Conservation (phyloP, 2,113 vertebrate genomes). For the Gallinago media region DNA sequence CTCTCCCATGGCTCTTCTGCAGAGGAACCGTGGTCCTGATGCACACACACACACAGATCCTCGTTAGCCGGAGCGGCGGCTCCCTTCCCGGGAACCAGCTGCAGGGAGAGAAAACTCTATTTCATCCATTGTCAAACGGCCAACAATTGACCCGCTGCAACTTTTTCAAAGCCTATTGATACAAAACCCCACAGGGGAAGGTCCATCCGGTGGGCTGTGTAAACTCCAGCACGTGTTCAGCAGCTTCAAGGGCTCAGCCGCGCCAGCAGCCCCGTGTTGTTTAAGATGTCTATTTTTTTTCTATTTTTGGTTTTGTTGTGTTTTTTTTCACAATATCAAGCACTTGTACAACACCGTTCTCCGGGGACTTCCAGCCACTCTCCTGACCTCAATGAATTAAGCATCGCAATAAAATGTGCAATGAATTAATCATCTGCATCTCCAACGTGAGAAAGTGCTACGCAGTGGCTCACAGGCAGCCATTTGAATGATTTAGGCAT, state of each 20-base stretch:
- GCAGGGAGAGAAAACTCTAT: constrained; percentile 36
- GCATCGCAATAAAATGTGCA: constrained; percentile 6
- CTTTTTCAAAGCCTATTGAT: constrained; percentile 72
- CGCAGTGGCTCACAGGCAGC: not conserved
- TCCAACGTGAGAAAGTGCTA: constrained; percentile 20
- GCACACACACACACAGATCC: not conserved
- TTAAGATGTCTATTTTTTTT: not conserved
- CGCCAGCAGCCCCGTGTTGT: not conserved
- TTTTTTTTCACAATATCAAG: not conserved
- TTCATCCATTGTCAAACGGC: constrained; percentile 61
- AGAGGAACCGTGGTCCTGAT: not conserved
- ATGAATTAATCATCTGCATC: constrained; percentile 36
- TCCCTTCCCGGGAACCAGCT: constrained; percentile 56
- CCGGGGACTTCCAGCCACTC: not conserved
- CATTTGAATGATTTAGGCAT: not conserved
- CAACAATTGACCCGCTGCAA: constrained; percentile 47
- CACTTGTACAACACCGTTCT: not conserved
- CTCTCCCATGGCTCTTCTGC: not conserved
- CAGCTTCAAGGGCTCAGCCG: constrained; percentile 45
- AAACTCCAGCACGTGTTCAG: constrained; percentile 66
- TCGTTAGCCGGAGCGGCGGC: not conserved
- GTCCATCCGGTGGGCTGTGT: constrained; percentile 55
- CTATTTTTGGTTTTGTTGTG: not conserved
- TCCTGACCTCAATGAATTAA: constrained; percentile 5
- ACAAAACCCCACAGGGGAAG: constrained; percentile 54